Percentiles rank a stretch among this genome's conserved stretches.
Evolutionary conservation across 2,888 invertebrate genomes (phyloP).

Genomic region (Idaea dimidiata): DNA sequence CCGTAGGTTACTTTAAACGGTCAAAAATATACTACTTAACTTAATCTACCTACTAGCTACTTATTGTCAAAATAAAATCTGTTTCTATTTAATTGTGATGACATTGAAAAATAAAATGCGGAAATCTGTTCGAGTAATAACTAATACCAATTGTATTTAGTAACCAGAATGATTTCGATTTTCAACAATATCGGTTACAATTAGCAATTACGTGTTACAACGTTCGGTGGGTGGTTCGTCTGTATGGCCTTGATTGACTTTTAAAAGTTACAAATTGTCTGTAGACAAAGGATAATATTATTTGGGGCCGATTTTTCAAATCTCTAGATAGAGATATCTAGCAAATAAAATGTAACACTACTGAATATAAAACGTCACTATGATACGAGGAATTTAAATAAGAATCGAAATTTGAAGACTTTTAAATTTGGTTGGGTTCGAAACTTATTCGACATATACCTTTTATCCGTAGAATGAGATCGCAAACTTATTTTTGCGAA

Average conservation of each 20-base stretch:
- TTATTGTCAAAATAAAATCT: constrained; percentile 5
- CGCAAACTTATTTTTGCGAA: too few relatives aligned
- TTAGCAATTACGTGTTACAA: background rate
- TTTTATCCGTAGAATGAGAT: too few relatives aligned
- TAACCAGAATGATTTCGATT: background rate
- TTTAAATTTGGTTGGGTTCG: too few relatives aligned
- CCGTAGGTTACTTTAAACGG: too few relatives aligned
- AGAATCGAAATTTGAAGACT: too few relatives aligned
- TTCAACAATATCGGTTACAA: constrained; percentile 2
- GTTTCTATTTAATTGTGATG: constrained; percentile 8
- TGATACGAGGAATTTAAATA: too few relatives aligned
- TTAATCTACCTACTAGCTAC: background rate
- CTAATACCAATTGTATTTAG: background rate
- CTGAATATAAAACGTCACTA: too few relatives aligned
- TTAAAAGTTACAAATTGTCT: background rate
- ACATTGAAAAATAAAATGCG: constrained; percentile 19
- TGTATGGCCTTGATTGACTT: background rate
- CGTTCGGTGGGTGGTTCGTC: background rate
- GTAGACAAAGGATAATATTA: background rate
- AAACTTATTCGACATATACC: too few relatives aligned
- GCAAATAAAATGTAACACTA: too few relatives aligned
- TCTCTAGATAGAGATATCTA: too few relatives aligned
- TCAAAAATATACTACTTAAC: too few relatives aligned
- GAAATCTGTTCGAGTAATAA: constrained; percentile 20
- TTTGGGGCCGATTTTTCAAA: too few relatives aligned